Percentiles rank a stretch among this genome's conserved stretches.
phyloP scores from a whole-genome alignment of 2,888 invertebrate species.

The Opisthograptis luteolata region DNA sequence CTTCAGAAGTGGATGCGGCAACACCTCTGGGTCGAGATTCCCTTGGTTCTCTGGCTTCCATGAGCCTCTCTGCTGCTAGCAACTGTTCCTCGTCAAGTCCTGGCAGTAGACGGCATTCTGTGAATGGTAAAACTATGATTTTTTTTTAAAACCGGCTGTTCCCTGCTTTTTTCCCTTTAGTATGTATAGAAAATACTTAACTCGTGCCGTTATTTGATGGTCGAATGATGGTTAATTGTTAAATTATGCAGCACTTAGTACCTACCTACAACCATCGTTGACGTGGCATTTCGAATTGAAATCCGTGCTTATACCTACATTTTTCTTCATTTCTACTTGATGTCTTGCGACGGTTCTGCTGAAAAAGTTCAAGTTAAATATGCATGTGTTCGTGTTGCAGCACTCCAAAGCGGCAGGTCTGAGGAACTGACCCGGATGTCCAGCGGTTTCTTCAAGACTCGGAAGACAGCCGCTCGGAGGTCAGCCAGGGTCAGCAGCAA shows the following conservation, averaged over 20 bases:
- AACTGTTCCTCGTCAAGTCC: slow-evolving; percentile 91
- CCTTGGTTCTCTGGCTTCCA: slow-evolving; percentile 90
- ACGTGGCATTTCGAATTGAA: too few species aligned
- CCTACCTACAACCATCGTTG: too few species aligned
- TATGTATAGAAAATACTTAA: too few species aligned
- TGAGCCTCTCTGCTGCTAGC: slow-evolving; percentile 90
- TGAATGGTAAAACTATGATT: slow-evolving; percentile 89
- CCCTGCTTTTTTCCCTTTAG: too few species aligned
- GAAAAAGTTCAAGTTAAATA: too few species aligned
- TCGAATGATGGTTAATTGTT: too few species aligned
- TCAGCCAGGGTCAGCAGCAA: slow-evolving; percentile 89
- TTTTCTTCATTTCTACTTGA: too few species aligned
- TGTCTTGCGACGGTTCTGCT: too few species aligned
- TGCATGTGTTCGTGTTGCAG: slow-evolving; percentile 62
- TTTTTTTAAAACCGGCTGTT: too few species aligned
- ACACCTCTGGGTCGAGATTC: slow-evolving; percentile 82
- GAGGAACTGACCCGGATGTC: slow-evolving; percentile 79
- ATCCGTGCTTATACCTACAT: too few species aligned
- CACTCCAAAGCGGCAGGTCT: slow-evolving; percentile 73
- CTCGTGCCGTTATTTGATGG: too few species aligned
- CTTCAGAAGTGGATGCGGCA: slow-evolving; percentile 87
- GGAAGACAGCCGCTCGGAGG: slow-evolving; percentile 90
- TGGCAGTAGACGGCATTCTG: slow-evolving; percentile 90
- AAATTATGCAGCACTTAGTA: too few species aligned
- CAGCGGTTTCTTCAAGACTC: slow-evolving; percentile 88